These are phyloP conservation scores for Tichodroma muraria DNA, from an alignment of 2,113 vertebrate species.

Conservation along the genomic window DNA sequence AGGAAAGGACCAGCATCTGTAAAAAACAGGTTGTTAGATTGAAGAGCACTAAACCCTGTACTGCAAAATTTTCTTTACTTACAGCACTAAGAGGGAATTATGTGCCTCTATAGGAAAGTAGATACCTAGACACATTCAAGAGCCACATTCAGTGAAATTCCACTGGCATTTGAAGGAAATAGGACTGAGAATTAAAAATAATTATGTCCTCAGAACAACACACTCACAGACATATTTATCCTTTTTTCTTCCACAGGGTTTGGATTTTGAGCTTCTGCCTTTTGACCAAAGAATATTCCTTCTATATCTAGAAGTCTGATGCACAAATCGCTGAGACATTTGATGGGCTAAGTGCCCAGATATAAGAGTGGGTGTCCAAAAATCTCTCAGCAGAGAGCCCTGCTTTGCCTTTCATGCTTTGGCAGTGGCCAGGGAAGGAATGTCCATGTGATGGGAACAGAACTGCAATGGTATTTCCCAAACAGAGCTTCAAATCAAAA, in stretches of 20 bases:
- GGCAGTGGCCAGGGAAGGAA: neutral
- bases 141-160: neutral
- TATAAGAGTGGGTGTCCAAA: neutral
- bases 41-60: neutral
- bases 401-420: neutral
- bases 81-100: neutral
- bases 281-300: neutral
- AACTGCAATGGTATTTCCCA: neutral
- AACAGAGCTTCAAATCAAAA: neutral
- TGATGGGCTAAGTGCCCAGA: neutral
- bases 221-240: neutral
- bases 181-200: neutral
- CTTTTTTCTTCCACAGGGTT: rapidly evolving
- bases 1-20: neutral
- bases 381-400: neutral
- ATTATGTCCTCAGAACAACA: neutral
- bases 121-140: neutral
- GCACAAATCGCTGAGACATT: neutral
- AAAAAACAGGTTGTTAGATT: neutral
- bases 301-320: neutral
- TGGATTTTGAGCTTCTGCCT: neutral
- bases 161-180: neutral
- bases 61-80: neutral
- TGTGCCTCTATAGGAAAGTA: neutral
- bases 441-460: neutral